phyloP scores from a whole-genome alignment of 2,797 vertebrate species.

The Mormyrus hasselquistii region DNA sequence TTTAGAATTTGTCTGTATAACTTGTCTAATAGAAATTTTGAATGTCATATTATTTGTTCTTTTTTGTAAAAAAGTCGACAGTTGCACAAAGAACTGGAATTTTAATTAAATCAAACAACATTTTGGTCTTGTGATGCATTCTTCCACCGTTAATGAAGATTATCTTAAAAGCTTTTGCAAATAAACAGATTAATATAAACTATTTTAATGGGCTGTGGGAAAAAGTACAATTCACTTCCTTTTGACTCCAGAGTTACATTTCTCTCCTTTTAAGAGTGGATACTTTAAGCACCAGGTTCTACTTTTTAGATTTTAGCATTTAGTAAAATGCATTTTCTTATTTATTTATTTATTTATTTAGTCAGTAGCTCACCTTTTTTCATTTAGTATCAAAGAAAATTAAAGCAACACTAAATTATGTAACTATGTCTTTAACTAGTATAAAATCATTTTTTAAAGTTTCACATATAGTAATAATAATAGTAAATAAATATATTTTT shows the following conservation, averaged over 20 bases:
- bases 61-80: constrained; percentile 9
- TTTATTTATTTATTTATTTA: neutral
- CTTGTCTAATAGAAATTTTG: neutral
- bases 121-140: constrained; percentile 12
- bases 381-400: neutral
- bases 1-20: neutral
- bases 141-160: neutral
- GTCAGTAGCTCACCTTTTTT: neutral
- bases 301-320: neutral
- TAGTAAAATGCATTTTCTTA: neutral
- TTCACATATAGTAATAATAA: neutral
- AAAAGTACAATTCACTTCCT: constrained; percentile 12
- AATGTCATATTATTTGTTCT: neutral
- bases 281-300: neutral
- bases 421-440: neutral
- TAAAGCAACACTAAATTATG: neutral
- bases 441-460: neutral
- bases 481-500: neutral
- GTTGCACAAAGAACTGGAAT: constrained; percentile 15
- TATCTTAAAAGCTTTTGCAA: constrained; percentile 3
- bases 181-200: constrained; percentile 21
- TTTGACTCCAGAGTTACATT: neutral
- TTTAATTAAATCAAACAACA: constrained; percentile 18
- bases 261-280: neutral
- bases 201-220: constrained; percentile 12